Evolutionary conservation across 2,797 vertebrate genomes (phyloP).

Genomic region (Petrocephalus sullivani): DNA sequence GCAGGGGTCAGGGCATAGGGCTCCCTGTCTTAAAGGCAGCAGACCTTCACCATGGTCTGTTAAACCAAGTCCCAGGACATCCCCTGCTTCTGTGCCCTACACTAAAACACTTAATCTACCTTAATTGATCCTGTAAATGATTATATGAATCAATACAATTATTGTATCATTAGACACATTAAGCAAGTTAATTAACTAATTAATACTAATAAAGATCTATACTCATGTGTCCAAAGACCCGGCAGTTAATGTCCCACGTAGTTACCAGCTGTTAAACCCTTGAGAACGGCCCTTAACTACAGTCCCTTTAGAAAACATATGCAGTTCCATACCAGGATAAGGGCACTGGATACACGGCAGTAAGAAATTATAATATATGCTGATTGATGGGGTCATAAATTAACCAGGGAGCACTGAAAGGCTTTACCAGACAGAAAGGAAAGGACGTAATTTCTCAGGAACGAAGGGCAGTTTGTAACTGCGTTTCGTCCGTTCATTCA

Average conservation of each 20-base stretch:
- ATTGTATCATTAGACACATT: slow-evolving; percentile 4
- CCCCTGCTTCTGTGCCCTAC: background rate
- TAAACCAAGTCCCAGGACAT: background rate
- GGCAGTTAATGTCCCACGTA: background rate
- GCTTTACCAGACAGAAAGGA: background rate
- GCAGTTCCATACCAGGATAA: background rate
- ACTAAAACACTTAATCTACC: background rate
- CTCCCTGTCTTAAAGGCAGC: background rate
- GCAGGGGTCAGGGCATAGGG: background rate
- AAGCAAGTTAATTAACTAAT: slow-evolving; percentile 1
- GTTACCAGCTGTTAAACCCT: slow-evolving; percentile 1
- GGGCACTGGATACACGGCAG: background rate
- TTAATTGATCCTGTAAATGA: background rate
- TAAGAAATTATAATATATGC: background rate
- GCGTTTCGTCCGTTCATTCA: background rate
- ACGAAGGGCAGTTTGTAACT: background rate
- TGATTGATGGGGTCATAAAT: slow-evolving; percentile 8
- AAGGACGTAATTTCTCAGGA: background rate
- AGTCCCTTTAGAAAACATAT: background rate
- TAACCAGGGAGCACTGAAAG: background rate
- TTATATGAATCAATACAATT: background rate
- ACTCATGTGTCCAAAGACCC: background rate
- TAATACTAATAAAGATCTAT: slow-evolving; percentile 2
- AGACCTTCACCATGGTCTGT: background rate
- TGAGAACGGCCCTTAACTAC: background rate